Base-by-base conservation (phyloP, 2,888 invertebrate genomes). In the Lobophora halterata region DNA sequence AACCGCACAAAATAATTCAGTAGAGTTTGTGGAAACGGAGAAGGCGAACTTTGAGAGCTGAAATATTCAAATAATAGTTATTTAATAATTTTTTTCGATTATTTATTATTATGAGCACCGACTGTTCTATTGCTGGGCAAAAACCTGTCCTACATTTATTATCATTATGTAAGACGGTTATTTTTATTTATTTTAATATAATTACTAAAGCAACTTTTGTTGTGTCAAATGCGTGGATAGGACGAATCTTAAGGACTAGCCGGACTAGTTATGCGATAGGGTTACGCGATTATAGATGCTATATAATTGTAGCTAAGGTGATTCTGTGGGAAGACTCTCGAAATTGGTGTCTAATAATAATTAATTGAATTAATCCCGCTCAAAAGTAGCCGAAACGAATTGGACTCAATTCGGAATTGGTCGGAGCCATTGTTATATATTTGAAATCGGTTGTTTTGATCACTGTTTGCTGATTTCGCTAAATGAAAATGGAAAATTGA, bases 261-360 rank as follows among this genome's bases (percentile, higher is more conserved):
- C 6, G 17, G 17, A 17, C 35, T 13, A 24, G 21, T 31, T 38
- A 28, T 26, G 30, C 37, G 36, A 47, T 46, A 24, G 37, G 34
- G 32, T 36, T 36, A 32, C 38, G 38, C 36, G 43, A 49, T 46
- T 46, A 45, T 45, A 43, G 38, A 35, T 34, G 21, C 20, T 46
- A 47, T 47, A 39, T 40, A 47, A 47, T 47, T 14, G 38, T 28
- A 26, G 28, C 41, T 43, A 43, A 34, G 41, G 17, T 32, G 20
- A 33, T 32, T 39, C 35, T 40, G 12, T 8, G 35, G 8, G 26
- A 42, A 40, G n/a, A n/a, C 43, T 41, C 20, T 34, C 33, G 36
- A 32, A 43, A 49, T 43, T 31, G 31, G 31, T 10, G 30, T 17
- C 28, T 41, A 43, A 52, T 52, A 40, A 46, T 47, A 37, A 36